These are phyloP conservation scores for Drosophila lacicola DNA, from an alignment of 2,888 invertebrate genomes.

Conservation along the genomic window DNA sequence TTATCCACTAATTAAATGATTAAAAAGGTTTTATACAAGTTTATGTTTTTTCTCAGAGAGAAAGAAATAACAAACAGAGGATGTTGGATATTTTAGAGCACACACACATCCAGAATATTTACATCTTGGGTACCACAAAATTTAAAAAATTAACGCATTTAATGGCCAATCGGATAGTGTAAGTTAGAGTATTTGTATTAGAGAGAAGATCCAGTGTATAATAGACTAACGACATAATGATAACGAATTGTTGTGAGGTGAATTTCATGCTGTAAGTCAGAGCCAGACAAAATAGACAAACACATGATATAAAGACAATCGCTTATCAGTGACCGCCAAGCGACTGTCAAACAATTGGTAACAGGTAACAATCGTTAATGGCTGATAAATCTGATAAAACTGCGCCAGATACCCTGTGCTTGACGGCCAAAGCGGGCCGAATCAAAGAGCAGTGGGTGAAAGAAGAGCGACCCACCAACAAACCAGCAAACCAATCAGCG, in stretches of 20 bases:
- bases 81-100: no score
- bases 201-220: not conserved
- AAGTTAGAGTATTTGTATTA: not conserved
- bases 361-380: conserved; percentile 48
- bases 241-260: not conserved
- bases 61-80: no score
- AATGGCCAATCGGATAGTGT: no score
- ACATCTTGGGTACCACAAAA: no score
- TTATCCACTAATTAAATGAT: no score
- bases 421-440: conserved; percentile 18
- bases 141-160: no score
- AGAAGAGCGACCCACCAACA: conserved; percentile 36
- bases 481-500: conserved; percentile 16
- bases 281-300: conserved; percentile 30
- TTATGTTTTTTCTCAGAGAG: no score
- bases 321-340: conserved; percentile 46
- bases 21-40: no score
- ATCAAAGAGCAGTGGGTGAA: conserved; percentile 36
- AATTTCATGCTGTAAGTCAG: conserved; percentile 16
- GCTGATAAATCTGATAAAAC: conserved; percentile 56
- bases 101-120: no score
- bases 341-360: conserved; percentile 23
- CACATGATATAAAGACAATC: conserved; percentile 25
- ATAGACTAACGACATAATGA: not conserved
- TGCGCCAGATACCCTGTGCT: not conserved